phyloP scores from a whole-genome alignment of 1,140 invertebrate genomes.

The Adelges cooleyi region DNA sequence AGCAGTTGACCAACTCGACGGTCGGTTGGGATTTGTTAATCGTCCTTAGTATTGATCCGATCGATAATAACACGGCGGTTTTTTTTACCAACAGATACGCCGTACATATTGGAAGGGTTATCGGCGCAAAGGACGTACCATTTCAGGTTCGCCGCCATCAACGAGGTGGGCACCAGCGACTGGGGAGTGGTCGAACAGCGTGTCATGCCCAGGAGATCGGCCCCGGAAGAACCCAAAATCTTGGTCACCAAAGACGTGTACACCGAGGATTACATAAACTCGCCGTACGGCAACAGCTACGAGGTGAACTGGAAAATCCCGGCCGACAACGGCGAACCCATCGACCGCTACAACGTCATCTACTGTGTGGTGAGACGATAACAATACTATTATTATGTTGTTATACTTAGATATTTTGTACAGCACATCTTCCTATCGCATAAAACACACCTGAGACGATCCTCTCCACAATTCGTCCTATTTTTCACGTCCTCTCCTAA shows the following conservation, averaged over 20 bases:
- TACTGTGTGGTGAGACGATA: conserved; percentile 55
- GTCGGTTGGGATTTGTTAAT: too few species aligned
- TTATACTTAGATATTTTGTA: too few species aligned
- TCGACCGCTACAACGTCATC: conserved; percentile 67
- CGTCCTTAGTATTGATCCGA: too few species aligned
- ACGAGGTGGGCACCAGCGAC: conserved; percentile 66
- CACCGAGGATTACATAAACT: conserved; percentile 36
- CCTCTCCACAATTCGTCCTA: too few species aligned
- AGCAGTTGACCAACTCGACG: too few species aligned
- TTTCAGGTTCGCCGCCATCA: conserved; percentile 72
- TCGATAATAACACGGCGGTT: too few species aligned
- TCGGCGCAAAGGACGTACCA: conserved; percentile 65
- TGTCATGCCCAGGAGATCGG: conserved; percentile 45
- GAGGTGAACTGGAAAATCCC: conserved; percentile 71
- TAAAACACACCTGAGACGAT: too few species aligned
- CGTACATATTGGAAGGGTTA: conserved; percentile 69
- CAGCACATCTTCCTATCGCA: too few species aligned
- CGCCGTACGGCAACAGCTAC: conserved; percentile 58
- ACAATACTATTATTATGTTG: too few species aligned
- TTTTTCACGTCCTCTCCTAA: too few species aligned
- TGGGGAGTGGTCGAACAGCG: conserved; percentile 50
- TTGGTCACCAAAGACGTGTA: conserved; percentile 36
- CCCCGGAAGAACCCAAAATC: conserved; percentile 46
- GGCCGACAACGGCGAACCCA: conserved; percentile 75
- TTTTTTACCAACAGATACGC: conserved; percentile 35